These are phyloP conservation scores for Lepidothrix coronata DNA, from an alignment of 2,113 vertebrate species.

Conservation along the genomic window DNA sequence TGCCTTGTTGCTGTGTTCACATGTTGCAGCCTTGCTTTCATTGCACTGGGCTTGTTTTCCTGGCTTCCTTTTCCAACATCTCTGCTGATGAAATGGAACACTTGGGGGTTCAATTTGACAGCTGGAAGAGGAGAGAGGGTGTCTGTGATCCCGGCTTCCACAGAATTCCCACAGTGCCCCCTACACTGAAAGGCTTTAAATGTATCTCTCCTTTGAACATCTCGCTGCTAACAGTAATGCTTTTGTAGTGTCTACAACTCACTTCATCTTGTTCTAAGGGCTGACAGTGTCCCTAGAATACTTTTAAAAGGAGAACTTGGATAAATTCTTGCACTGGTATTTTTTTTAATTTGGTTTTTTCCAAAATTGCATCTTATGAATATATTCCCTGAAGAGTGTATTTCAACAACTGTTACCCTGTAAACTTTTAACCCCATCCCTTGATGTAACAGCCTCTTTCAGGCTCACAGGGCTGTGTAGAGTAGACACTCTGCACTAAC, in stretches of 20 bases:
- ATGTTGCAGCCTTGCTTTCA: neutral
- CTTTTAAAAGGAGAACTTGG: neutral
- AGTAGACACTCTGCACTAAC: neutral
- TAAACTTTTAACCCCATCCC: neutral
- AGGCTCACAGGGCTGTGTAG: neutral
- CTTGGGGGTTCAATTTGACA: neutral
- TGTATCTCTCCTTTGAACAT: neutral
- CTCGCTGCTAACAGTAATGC: neutral
- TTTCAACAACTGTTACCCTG: neutral
- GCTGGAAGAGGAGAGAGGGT: neutral
- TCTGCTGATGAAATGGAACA: neutral
- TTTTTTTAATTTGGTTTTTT: neutral
- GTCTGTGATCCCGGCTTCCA: neutral
- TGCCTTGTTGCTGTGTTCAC: neutral
- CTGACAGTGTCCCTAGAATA: conserved; percentile 1
- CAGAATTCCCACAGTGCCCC: conserved; percentile 1
- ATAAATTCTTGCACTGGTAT: neutral
- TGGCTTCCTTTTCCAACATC: neutral
- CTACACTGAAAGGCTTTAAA: conserved; percentile 30
- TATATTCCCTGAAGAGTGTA: neutral
- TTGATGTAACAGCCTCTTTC: neutral
- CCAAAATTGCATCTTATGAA: neutral
- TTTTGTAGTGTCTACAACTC: conserved; percentile 10
- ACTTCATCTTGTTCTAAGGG: neutral
- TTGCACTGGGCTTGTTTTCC: neutral